Base-by-base conservation (phyloP, 2,113 vertebrate genomes). In the Atrichornis clamosus region DNA sequence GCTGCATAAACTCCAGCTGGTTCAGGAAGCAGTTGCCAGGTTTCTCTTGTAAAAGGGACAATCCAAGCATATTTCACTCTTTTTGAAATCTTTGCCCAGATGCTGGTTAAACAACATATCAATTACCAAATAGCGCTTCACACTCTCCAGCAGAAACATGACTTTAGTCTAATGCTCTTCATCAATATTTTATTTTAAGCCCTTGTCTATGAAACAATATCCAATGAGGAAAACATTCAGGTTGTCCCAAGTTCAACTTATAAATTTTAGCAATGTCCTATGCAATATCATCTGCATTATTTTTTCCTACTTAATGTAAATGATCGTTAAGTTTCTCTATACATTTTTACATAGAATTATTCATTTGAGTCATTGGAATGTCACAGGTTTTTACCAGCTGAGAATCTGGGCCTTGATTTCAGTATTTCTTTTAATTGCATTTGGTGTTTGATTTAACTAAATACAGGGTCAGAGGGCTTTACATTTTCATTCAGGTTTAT, bases 21-120 rank as follows among this genome's bases (percentile, higher is more conserved):
- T 84, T 53, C 37, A 55, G n/a, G 78, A 87, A 76, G 19, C 27
- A 60, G 24, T 63, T 97, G 78, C 84, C 67, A 95, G 46, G 32
- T 82, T 95, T 75, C 53, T 94, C 32, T 50, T 89, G 15, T 28
- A 93, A 96, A 96, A 84, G 52, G 39, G 15, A 69, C 10, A 65
- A 37, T 96, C 18, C 89, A 69, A 94, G n/a, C 39, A 44, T 93
- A 95, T 79, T 94, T 96, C 64, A 87, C 6, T 11, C 22, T 41
- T 59, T 89, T 93, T 94, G 22, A 95, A 69, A 80, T 76, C 58
- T 85, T 91, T 94, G n/a, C 27, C 30, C 50, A 93, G 77, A 87
- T 90, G 15, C 28, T 89, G 15, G 12, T 86, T 90, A 88, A 94
- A 79, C 6, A 83, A 46, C n/a, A 55, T 89, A 91, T 62, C 5